A percentile compares a stretch with the other conserved stretches of the same genome.
phyloP scores from a whole-genome alignment of 2,113 vertebrate species.

The Typhlomys cinereus region DNA sequence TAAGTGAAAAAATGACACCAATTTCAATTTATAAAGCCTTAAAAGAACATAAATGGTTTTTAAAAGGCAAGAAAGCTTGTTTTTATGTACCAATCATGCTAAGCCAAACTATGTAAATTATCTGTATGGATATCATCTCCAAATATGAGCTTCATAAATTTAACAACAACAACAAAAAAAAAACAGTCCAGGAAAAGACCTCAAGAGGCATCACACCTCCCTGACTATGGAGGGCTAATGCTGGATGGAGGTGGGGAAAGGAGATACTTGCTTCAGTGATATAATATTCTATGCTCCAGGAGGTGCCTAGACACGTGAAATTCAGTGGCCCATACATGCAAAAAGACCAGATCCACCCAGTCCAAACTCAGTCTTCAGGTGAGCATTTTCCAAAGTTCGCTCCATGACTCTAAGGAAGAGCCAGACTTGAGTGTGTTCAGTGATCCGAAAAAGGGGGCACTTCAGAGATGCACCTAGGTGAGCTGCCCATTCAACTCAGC shows the following conservation, averaged over 20 bases:
- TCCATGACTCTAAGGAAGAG: neutral
- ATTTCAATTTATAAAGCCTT: too few species aligned
- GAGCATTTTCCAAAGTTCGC: neutral
- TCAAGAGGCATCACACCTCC: too few species aligned
- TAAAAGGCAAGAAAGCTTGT: neutral
- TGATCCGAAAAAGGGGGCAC: neutral
- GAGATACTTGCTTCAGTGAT: neutral
- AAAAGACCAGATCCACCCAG: neutral
- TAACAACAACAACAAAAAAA: neutral
- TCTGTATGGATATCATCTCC: neutral
- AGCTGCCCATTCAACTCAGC: neutral
- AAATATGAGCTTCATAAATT: neutral
- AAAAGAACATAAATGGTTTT: too few species aligned
- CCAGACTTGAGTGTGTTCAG: neutral
- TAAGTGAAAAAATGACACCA: too few species aligned
- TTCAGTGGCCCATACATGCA: too few species aligned
- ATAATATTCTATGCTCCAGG: too few species aligned
- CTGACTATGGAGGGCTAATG: too few species aligned
- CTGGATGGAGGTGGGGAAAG: too few species aligned
- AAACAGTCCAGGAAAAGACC: too few species aligned
- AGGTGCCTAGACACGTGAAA: too few species aligned
- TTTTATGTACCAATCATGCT: neutral
- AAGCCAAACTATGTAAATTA: neutral
- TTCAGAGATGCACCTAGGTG: neutral
- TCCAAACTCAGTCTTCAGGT: neutral